Evolutionary conservation across 2,113 vertebrate genomes (phyloP).

Genomic region (Phalacrocorax brasilianus): DNA sequence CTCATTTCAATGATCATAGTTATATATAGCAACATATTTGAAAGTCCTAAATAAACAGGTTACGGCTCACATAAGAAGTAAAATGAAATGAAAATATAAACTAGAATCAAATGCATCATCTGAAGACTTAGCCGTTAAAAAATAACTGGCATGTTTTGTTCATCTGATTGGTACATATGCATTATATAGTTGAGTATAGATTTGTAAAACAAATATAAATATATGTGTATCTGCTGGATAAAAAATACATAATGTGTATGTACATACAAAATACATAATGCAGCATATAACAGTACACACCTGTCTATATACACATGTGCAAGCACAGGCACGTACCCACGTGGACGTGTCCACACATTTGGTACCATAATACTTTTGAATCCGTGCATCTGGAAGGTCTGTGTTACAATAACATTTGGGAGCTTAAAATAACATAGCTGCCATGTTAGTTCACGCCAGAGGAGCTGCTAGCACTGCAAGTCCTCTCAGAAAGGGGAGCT

Average conservation of each 20-base stretch:
- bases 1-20: constrained; percentile 5
- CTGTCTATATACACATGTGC: not conserved
- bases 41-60: constrained; percentile 30
- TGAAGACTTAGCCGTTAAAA: not conserved
- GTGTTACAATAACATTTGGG: not conserved
- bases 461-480: not conserved
- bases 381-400: not conserved
- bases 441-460: not conserved
- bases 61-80: not conserved
- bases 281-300: not conserved
- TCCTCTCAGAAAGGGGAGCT: not conserved
- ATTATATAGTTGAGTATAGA: not conserved
- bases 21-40: constrained; percentile 24
- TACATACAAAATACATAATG: not conserved
- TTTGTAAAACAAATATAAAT: not conserved
- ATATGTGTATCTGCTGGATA: not conserved
- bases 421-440: not conserved
- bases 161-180: not conserved
- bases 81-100: constrained; percentile 13
- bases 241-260: not conserved
- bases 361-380: not conserved
- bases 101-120: not conserved
- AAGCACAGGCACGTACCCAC: not conserved
- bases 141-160: not conserved
- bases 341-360: no score